A percentile compares a stretch with the other conserved stretches of the same genome.
Conservation (phyloP, 2,113 vertebrate species). For the Pardalotus punctatus region DNA sequence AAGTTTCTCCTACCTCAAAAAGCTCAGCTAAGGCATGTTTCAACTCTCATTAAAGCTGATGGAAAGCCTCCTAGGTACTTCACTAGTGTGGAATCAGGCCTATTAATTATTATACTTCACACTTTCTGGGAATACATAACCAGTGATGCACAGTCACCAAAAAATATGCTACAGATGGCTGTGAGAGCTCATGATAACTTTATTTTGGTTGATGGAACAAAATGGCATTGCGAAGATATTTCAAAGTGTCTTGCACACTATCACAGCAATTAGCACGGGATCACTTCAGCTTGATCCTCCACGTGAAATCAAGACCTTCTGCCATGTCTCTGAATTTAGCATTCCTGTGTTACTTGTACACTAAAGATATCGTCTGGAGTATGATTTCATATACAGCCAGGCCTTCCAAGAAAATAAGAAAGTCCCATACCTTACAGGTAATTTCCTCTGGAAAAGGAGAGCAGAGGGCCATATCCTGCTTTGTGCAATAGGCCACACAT, state of each 20-base stretch:
- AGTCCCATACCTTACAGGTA: background rate
- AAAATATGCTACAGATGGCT: background rate
- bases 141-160: background rate
- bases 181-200: background rate
- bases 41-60: background rate
- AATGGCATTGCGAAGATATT: slow-evolving; percentile 16
- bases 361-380: background rate
- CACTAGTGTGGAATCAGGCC: background rate
- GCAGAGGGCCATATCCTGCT: background rate
- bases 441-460: background rate
- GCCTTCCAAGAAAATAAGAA: background rate
- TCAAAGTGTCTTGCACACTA: background rate
- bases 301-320: background rate
- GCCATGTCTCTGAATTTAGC: background rate
- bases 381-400: background rate
- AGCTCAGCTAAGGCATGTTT: background rate
- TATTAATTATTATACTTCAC: background rate
- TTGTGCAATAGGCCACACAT: background rate
- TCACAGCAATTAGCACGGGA: background rate
- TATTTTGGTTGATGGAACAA: slow-evolving; percentile 15
- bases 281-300: background rate
- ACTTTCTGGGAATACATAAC: background rate
- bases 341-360: background rate
- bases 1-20: background rate
- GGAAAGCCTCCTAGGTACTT: background rate